phyloP scores from a whole-genome alignment of 1,140 invertebrate species.

The Acromyrmex heyeri region DNA sequence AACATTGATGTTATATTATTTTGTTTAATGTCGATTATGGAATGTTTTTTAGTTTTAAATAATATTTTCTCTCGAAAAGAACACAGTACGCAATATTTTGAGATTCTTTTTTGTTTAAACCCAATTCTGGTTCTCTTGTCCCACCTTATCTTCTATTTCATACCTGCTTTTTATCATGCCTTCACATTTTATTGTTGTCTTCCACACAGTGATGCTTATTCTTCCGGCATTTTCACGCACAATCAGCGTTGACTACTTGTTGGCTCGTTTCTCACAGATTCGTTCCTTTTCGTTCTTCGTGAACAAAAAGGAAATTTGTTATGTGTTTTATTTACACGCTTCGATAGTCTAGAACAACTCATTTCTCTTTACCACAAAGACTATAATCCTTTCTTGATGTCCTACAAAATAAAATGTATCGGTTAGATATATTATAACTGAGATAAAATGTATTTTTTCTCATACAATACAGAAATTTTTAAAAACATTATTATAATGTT shows the following conservation, averaged over 20 bases:
- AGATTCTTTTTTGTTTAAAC: background rate
- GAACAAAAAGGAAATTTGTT: background rate
- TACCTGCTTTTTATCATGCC: background rate
- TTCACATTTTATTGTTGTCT: background rate
- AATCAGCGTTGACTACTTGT: background rate
- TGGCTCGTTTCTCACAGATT: background rate
- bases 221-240: background rate
- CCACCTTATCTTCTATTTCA: background rate
- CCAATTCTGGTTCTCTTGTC: background rate
- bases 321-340: background rate
- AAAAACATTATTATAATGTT: too few relatives aligned
- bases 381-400: background rate
- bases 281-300: background rate
- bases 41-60: too few relatives aligned
- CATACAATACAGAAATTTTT: too few relatives aligned
- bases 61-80: background rate
- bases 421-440: background rate
- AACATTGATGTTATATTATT: too few relatives aligned
- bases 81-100: background rate
- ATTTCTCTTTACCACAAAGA: background rate
- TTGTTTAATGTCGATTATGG: too few relatives aligned
- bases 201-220: background rate
- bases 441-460: background rate
- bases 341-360: background rate
- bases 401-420: constrained; percentile 3